Evolutionary conservation across 2,797 vertebrate species (phyloP), one percentile per base, ranked within the genome.

Genomic region (Sarcoramphus papa): DNA sequence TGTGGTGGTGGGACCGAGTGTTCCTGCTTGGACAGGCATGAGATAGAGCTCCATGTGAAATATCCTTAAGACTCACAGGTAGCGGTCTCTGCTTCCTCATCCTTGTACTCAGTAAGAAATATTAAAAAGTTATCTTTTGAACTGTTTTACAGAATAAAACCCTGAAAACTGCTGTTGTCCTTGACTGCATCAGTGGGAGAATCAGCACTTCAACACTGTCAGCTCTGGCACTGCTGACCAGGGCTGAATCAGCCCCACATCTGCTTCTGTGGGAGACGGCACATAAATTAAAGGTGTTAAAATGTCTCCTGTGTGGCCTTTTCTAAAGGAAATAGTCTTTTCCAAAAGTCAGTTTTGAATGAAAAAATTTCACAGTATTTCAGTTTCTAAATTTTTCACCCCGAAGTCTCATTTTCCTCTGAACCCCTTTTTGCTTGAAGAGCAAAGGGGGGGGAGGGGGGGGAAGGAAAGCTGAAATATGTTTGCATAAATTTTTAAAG

Each of bases 161-260:
- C 17, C 25, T 48, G 37, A 45, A 90, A 82, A 85, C 15, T 50
- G 24, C 37, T 31, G 21, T 53, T 47, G 35, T 37, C 56, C 14
- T 70, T 0, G 0, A 35, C 30, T 3, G 3, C 15, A 19, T 24
- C 12, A 53, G n/a, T 15, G 23, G 37, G 40, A 72, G 33, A 72
- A 68, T 16, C 48, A 65, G 15, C 30, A 25, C 24, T 56, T 78
- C 30, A 37, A 18, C 17, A 12, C 43, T 19, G 24, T 6, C 48
- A 18, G 28, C 23, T 33, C 53, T 62, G 51, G 33, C 23, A 6
- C 37, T 9, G 17, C 51, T 70, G 37, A n/a, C 57, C 70, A 48
- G 37, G 41, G 33, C 47, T 50, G 37, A 53, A 72, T 48, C 35
- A 50, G 48, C 40, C 21, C 23, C 37, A 4, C 2, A 2, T 35